Base-by-base conservation (phyloP, 2,888 invertebrate genomes). In the Tricholauxania praeusta region DNA sequence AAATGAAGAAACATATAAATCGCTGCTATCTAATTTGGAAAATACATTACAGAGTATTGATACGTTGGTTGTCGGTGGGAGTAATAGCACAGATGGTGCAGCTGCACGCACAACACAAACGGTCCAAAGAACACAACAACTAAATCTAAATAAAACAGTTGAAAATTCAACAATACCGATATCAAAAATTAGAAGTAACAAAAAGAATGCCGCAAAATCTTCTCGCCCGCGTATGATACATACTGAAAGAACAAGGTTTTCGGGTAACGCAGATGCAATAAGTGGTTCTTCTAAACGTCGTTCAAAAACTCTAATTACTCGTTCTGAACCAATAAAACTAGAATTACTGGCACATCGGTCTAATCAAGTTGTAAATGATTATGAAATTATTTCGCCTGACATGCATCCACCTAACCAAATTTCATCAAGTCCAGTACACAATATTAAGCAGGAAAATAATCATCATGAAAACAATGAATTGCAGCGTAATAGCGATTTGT, bases 221-320 rank as follows among this genome's bases (percentile, higher is more conserved):
- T 88, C 90, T 1, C 89, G 93, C 48, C 93, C 93, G 5, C 92
- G 92, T 81, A 93, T 94, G 93, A 94, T 94, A 79, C 93, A 93
- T 83, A 94, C 94, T 0, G 92, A 92, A 82, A 92, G 91, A 79
- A 89, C 90, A 64, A 86, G 89, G 51, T 89, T 90, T 3, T 86
- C 90, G 0, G 57, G 32, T n/a, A 74, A 17, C 7, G 28, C 49
- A 48, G 67, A 73, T 6, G 32, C 73, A 7, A 22, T 22, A 15
- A 71, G 68, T 3, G 70, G 22, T n/a, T 32, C 17, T 15, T 64
- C 28, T 72, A 90, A 90, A 49, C 91, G 90, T 68, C 90, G 90
- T 78, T 90, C 90, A 1, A 90, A 89, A 79, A 91, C 91, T 0
- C 86, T 90, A 81, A 88, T 91, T 74, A 82, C 86, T 68, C 74